These are phyloP conservation scores for Alethe diademata DNA, from an alignment of 2,113 vertebrate genomes.

Conservation along the genomic window DNA sequence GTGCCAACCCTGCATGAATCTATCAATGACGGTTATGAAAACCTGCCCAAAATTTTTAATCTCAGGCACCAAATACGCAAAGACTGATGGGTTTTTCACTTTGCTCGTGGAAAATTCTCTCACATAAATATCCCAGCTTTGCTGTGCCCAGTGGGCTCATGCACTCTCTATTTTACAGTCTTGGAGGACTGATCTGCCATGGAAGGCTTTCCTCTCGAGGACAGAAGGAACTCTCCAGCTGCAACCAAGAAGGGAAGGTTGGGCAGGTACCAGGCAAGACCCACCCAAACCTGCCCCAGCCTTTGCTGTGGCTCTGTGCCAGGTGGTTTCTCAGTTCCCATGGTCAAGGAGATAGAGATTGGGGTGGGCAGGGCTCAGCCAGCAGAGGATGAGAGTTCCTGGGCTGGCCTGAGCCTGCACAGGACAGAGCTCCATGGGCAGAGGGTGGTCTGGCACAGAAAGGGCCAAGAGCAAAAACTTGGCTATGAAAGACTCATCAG, in stretches of 20 bases:
- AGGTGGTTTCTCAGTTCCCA: background rate
- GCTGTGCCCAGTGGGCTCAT: background rate
- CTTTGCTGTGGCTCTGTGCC: background rate
- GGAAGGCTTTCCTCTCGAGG: background rate
- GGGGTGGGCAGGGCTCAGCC: background rate
- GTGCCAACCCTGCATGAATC: background rate
- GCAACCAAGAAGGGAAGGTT: background rate
- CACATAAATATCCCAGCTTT: background rate
- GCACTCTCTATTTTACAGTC: background rate
- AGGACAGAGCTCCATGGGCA: fast-evolving
- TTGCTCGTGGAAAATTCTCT: background rate
- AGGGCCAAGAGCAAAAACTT: background rate
- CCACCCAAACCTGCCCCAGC: background rate
- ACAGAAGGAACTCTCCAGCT: background rate
- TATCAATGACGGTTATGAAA: background rate
- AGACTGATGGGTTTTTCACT: background rate
- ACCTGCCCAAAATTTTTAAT: background rate
- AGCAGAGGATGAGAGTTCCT: fast-evolving
- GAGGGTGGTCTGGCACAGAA: background rate
- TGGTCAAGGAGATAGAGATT: background rate
- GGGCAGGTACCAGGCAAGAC: background rate
- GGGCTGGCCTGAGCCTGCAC: background rate
- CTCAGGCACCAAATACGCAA: background rate
- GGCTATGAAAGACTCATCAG: background rate
- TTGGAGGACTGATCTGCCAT: fast-evolving